These are phyloP conservation scores for Drosophila neutralis DNA, from an alignment of 2,888 invertebrate genomes.

Conservation along the genomic window DNA sequence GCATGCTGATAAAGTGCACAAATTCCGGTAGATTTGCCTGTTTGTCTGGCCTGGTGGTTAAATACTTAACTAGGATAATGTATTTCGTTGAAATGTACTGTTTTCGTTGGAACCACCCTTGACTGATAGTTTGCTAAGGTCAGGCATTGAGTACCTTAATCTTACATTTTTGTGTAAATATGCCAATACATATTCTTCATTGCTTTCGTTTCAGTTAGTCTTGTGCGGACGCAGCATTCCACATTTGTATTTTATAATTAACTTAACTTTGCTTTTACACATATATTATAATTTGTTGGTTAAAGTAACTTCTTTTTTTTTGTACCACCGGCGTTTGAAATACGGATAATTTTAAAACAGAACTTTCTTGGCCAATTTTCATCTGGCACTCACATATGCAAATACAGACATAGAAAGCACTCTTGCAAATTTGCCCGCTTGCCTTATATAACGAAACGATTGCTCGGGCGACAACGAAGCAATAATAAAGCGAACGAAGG, in stretches of 20 bases:
- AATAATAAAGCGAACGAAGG: slow-evolving; percentile 2
- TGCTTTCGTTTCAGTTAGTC: neutral
- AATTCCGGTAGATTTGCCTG: slow-evolving; percentile 18
- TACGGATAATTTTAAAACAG: slow-evolving; percentile 1
- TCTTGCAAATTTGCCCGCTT: slow-evolving; percentile 31
- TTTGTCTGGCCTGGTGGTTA: neutral
- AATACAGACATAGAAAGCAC: slow-evolving; percentile 18
- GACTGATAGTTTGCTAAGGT: neutral
- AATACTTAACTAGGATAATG: slow-evolving; percentile 25
- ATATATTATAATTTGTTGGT: neutral
- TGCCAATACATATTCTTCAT: slow-evolving; percentile 7
- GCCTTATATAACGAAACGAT: slow-evolving; percentile 52
- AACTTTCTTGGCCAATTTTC: slow-evolving; percentile 42
- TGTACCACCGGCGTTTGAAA: slow-evolving; percentile 10
- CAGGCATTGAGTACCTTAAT: slow-evolving; percentile 1
- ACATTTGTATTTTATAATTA: neutral
- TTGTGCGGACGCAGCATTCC: slow-evolving; percentile 12
- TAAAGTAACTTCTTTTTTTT: neutral
- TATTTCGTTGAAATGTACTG: slow-evolving; percentile 1
- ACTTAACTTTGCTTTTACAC: neutral
- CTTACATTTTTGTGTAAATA: neutral
- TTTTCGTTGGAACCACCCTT: slow-evolving; percentile 4
- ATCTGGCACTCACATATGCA: slow-evolving; percentile 11
- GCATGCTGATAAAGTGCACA: slow-evolving; percentile 21
- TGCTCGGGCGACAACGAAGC: slow-evolving; percentile 7